Evolutionary conservation across 2,113 vertebrate genomes (phyloP).

Genomic region (Gobio gobio): DNA sequence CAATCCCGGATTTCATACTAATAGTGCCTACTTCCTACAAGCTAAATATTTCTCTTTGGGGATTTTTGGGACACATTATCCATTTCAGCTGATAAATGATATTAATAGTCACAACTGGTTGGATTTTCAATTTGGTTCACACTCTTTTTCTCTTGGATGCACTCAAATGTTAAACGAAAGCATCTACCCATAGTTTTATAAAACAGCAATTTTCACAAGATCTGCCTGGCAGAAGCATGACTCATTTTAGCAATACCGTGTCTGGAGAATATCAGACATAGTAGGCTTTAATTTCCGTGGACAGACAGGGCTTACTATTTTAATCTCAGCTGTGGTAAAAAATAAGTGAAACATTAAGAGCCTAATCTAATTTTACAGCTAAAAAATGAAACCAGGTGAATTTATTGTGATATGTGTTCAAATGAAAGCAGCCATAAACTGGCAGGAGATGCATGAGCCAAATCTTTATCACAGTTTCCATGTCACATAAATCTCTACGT

Average conservation of each 20-base stretch:
- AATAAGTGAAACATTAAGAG: slow-evolving; percentile 66
- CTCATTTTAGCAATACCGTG: slow-evolving; percentile 8
- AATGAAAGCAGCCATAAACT: slow-evolving; percentile 60
- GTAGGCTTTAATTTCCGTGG: not conserved
- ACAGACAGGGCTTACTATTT: not conserved
- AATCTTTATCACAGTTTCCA: slow-evolving; percentile 42
- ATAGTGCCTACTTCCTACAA: not conserved
- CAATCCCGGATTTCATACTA: not conserved
- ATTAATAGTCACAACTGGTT: slow-evolving; percentile 56
- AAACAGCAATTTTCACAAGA: not conserved
- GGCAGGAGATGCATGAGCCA: slow-evolving; percentile 29
- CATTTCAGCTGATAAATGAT: not conserved
- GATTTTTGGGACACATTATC: not conserved
- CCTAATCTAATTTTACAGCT: slow-evolving; percentile 60
- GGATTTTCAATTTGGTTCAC: slow-evolving; percentile 60
- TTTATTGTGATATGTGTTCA: slow-evolving; percentile 59
- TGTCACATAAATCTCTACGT: not conserved
- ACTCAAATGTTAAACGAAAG: slow-evolving; percentile 60
- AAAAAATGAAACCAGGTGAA: slow-evolving; percentile 43
- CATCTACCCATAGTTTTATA: slow-evolving; percentile 35
- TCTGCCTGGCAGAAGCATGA: not conserved
- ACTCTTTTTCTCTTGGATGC: slow-evolving; percentile 50
- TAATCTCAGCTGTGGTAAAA: slow-evolving; percentile 52
- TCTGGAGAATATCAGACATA: slow-evolving; percentile 10
- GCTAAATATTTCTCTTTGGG: not conserved